Conservation (phyloP, 2,797 vertebrate species). For the Melanotaenia maccullochi region DNA sequence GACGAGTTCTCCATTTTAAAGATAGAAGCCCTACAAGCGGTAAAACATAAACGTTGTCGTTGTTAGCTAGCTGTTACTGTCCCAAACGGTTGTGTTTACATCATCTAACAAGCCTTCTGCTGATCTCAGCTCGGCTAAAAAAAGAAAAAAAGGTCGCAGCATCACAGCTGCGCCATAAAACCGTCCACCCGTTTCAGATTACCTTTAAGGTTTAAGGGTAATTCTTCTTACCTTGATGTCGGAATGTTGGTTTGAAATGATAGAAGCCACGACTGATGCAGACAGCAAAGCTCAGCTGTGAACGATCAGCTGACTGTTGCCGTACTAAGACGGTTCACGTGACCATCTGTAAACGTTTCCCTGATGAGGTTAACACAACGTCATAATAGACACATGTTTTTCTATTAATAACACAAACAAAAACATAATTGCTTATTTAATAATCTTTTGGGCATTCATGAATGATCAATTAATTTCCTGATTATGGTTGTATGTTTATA, state of each 20-base stretch:
- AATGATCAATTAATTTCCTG: too few relatives aligned
- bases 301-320: constrained; percentile 36
- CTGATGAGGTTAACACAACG: too few relatives aligned
- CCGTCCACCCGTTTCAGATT: accelerated
- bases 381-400: too few relatives aligned
- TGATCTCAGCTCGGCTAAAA: background rate
- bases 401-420: too few relatives aligned
- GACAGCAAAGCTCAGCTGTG: background rate
- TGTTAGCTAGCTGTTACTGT: background rate
- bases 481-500: too few relatives aligned
- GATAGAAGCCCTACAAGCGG: background rate
- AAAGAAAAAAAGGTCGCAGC: background rate
- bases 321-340: too few relatives aligned
- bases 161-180: too few relatives aligned
- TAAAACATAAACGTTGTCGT: background rate
- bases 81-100: background rate
- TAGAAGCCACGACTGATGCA: accelerated
- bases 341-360: background rate
- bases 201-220: background rate
- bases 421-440: background rate
- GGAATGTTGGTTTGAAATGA: accelerated
- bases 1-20: accelerated
- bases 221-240: constrained; percentile 15
- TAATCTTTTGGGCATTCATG: background rate
- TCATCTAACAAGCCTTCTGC: background rate